Percentiles rank a stretch among this genome's conserved stretches.
Evolutionary conservation across 1,140 invertebrate genomes (phyloP).

Genomic region (Cydia fagiglandana): DNA sequence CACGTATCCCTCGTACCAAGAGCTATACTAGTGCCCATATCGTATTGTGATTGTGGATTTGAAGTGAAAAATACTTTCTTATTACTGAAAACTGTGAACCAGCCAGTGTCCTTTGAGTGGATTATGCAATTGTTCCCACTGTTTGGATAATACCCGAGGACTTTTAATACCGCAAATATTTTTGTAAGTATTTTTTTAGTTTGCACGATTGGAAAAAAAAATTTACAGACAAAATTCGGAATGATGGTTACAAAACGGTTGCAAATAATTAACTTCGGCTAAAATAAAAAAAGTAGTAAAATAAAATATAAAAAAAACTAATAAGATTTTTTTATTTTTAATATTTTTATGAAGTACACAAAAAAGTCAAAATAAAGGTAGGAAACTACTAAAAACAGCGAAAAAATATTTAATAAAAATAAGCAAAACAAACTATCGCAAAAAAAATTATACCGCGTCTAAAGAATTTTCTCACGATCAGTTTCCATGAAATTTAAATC

Average conservation of each 20-base stretch:
- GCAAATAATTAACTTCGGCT: background rate
- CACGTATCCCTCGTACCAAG: constrained; percentile 62
- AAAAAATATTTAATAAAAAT: background rate
- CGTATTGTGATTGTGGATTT: constrained; percentile 69
- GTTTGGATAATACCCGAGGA: constrained; percentile 76
- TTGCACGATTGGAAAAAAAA: background rate
- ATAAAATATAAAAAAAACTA: background rate
- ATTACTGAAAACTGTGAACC: constrained; percentile 63
- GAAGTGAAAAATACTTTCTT: constrained; percentile 61
- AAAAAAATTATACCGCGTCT: background rate
- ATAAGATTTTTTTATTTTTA: background rate
- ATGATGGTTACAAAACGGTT: background rate
- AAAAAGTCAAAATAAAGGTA: background rate
- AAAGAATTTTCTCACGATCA: background rate
- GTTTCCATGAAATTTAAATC: background rate
- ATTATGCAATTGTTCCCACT: constrained; percentile 72
- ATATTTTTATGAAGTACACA: background rate
- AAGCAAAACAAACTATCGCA: background rate
- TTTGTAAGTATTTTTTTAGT: constrained; percentile 69
- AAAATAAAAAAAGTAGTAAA: background rate
- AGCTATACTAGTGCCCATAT: constrained; percentile 64
- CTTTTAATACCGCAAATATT: constrained; percentile 75
- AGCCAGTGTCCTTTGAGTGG: constrained; percentile 59
- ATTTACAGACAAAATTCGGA: background rate
- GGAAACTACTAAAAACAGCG: background rate